Evolutionary conservation across 53 echinoderm and acorn worm genomes (phyloP).

Genomic region (Glandiceps talaboti): DNA sequence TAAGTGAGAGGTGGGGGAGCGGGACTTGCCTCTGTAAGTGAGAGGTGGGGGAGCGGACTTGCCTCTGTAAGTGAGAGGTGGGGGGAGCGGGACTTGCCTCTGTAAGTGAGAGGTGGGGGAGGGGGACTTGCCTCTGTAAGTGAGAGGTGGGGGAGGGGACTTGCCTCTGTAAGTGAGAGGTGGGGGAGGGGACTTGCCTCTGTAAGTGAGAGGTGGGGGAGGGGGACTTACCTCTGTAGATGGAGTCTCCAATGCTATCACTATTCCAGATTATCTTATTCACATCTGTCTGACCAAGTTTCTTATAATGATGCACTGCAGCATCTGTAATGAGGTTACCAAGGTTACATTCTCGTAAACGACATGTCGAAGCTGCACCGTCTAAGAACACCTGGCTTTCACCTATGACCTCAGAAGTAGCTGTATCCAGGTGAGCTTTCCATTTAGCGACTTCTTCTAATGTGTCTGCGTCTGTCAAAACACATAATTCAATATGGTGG

Average conservation of each 20-base stretch:
- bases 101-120: too few relatives aligned
- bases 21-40: too few relatives aligned
- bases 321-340: constrained; percentile 73
- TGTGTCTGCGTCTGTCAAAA: constrained; percentile 29
- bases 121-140: too few relatives aligned
- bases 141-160: too few relatives aligned
- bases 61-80: too few relatives aligned
- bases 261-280: constrained; percentile 59
- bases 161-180: too few relatives aligned
- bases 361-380: constrained; percentile 33
- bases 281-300: constrained; percentile 73
- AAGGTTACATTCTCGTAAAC: constrained; percentile 72
- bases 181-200: too few relatives aligned
- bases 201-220: too few relatives aligned
- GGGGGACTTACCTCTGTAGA: constrained; percentile 46
- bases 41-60: too few relatives aligned
- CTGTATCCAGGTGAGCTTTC: constrained; percentile 37
- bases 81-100: too few relatives aligned
- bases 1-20: too few relatives aligned
- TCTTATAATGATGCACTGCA: constrained; percentile 38
- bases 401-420: constrained; percentile 34
- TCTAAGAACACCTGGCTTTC: constrained; percentile 50
- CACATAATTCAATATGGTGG: too few relatives aligned
- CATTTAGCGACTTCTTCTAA: constrained; percentile 38
- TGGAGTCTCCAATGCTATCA: constrained; percentile 65